These are phyloP conservation scores for Lepidiolamprologus cunningtoni DNA, from an alignment of 2,113 vertebrate species.

Conservation along the genomic window DNA sequence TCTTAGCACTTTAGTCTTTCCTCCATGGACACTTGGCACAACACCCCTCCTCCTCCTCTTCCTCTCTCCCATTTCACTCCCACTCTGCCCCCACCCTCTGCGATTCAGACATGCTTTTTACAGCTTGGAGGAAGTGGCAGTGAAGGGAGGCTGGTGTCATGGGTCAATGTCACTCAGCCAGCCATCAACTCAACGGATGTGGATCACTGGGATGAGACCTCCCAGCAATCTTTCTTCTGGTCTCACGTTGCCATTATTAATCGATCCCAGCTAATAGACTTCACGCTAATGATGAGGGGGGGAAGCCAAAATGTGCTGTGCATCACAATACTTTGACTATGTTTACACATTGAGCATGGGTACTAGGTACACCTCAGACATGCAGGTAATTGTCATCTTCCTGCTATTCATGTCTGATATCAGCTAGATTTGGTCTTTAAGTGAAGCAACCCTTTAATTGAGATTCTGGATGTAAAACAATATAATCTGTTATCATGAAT, in stretches of 20 bases:
- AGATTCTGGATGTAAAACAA: neutral
- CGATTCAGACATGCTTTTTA: slow-evolving; percentile 70
- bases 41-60: slow-evolving; percentile 39
- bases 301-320: neutral
- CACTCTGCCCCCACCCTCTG: slow-evolving; percentile 11
- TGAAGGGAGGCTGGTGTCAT: slow-evolving; percentile 57
- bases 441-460: neutral
- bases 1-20: slow-evolving; percentile 40
- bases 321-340: neutral
- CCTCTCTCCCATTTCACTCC: slow-evolving; percentile 24
- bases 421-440: neutral
- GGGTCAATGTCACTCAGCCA: slow-evolving; percentile 64
- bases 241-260: neutral
- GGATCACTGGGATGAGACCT: neutral
- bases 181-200: slow-evolving; percentile 5
- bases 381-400: neutral
- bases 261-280: neutral
- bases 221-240: neutral
- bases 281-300: neutral
- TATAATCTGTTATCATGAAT: neutral
- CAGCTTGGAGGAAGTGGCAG: slow-evolving; percentile 60
- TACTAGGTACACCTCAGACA: neutral
- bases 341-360: neutral
- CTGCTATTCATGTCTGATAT: neutral
- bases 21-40: slow-evolving; percentile 49